Evolutionary conservation across 1,140 invertebrate species (phyloP).

Genomic region (Drosophila melanica): DNA sequence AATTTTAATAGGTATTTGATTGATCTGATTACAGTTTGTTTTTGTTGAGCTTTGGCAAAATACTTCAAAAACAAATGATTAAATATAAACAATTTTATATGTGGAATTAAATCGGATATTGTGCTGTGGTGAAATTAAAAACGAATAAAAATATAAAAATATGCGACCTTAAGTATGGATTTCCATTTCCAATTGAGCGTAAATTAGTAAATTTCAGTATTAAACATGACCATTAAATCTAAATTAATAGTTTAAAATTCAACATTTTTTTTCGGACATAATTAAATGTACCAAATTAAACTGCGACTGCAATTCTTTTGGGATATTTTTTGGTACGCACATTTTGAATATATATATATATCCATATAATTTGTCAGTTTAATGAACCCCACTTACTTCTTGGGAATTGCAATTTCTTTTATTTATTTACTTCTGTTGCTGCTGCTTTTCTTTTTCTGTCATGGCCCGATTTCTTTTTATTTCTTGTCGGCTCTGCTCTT

Average conservation of each 20-base stretch:
- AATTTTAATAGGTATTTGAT: neutral
- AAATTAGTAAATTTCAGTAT: no score
- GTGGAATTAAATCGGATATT: no score
- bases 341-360: neutral
- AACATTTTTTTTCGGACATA: no score
- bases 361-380: conserved; percentile 46
- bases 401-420: conserved; percentile 39
- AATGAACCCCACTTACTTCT: conserved; percentile 55
- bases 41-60: neutral
- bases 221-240: no score
- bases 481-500: conserved; percentile 9
- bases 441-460: neutral
- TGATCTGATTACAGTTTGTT: neutral
- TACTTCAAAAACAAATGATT: neutral
- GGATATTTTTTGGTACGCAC: neutral
- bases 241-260: no score
- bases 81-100: neutral
- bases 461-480: conserved; percentile 29
- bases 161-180: no score
- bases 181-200: no score
- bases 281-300: no score
- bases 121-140: no score
- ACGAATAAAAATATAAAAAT: no score
- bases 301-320: no score
- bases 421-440: conserved; percentile 1